phyloP scores from a whole-genome alignment of 2,113 vertebrate species.

The Lepisosteus osseus region DNA sequence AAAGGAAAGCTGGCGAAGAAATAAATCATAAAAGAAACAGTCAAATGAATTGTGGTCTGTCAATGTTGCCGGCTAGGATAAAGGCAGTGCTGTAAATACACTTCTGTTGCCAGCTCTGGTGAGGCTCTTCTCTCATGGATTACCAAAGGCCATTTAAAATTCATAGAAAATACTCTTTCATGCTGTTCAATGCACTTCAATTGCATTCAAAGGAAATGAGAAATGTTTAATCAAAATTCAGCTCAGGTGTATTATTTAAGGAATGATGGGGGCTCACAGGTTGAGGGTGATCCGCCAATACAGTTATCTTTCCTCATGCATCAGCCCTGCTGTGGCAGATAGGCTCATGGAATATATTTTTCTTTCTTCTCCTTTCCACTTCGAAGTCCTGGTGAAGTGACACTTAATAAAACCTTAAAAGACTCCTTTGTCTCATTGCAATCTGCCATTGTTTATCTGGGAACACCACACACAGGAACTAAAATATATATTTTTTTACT shows the following conservation, averaged over 20 bases:
- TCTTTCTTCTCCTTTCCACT: neutral
- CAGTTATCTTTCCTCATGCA: conserved; percentile 43
- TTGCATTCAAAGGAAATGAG: conserved; percentile 8
- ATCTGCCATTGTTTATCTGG: neutral
- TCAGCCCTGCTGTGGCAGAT: conserved; percentile 41
- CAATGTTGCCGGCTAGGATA: too few relatives aligned
- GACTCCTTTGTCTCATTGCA: neutral
- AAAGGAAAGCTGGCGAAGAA: too few relatives aligned
- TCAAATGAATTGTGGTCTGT: too few relatives aligned
- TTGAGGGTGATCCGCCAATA: conserved; percentile 47
- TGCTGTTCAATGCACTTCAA: conserved; percentile 1
- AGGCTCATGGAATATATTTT: neutral
- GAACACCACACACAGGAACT: neutral
- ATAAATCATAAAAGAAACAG: too few relatives aligned
- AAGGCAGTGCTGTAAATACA: neutral
- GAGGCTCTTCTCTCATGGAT: neutral
- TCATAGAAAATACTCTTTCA: conserved; percentile 1
- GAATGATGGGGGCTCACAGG: conserved; percentile 45
- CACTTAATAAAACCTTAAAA: conserved; percentile 2
- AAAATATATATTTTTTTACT: too few relatives aligned
- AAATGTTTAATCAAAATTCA: conserved; percentile 49
- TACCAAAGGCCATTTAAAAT: conserved; percentile 2
- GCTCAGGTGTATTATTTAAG: conserved; percentile 50
- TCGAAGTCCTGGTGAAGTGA: neutral
- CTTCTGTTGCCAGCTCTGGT: neutral